Conservation (phyloP, 2,113 vertebrate genomes). For the Camelus bactrianus region DNA sequence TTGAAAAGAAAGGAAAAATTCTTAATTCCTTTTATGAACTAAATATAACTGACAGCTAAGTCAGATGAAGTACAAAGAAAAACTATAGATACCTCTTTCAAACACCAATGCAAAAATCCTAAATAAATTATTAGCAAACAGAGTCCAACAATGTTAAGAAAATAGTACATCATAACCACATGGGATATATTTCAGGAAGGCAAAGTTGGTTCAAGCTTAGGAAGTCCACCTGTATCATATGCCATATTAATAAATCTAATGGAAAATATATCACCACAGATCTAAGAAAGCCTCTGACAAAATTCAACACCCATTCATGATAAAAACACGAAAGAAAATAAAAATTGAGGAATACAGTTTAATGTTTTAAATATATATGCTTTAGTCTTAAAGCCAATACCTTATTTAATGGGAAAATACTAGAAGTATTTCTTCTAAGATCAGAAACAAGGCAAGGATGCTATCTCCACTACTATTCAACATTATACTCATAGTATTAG, state of each 20-base stretch:
- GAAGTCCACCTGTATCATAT: not conserved
- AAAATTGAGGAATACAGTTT: not conserved
- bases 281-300: not conserved
- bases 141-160: not conserved
- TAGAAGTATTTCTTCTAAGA: not conserved
- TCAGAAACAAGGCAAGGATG: not conserved
- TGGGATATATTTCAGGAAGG: not conserved
- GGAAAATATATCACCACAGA: not conserved
- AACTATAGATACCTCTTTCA: not conserved
- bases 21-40: not conserved
- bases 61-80: constrained; percentile 15
- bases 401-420: not conserved
- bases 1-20: not conserved
- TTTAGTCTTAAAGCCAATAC: not conserved
- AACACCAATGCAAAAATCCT: not conserved
- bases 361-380: not conserved
- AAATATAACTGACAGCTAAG: constrained; percentile 32
- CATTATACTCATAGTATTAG: not conserved
- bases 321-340: not conserved
- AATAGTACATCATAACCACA: constrained; percentile 18
- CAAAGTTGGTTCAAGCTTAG: not conserved
- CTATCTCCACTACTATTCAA: not conserved
- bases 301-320: constrained; percentile 2
- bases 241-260: not conserved
- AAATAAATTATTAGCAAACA: not conserved